phyloP scores from a whole-genome alignment of 2,797 vertebrate species.

The Sebastes diploproa region DNA sequence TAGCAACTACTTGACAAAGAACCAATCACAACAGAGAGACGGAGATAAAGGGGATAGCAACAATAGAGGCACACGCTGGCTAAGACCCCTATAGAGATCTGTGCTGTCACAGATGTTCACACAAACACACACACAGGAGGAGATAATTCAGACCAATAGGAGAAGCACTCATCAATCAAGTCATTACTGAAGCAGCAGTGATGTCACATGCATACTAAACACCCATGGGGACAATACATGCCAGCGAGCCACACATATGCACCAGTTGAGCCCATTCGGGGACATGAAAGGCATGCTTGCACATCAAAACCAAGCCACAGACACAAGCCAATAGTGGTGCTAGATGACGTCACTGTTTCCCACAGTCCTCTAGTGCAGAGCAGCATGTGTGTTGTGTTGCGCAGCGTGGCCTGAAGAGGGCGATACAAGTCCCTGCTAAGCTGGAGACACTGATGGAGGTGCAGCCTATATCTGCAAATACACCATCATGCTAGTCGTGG shows the following conservation, averaged over 20 bases:
- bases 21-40: conserved; percentile 65
- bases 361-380: conserved; percentile 57
- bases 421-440: conserved; percentile 47
- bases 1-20: conserved; percentile 57
- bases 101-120: conserved; percentile 53
- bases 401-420: conserved; percentile 69
- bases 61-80: conserved; percentile 75
- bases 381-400: conserved; percentile 41
- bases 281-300: conserved; percentile 4
- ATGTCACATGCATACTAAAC: conserved; percentile 26
- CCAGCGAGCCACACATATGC: not conserved
- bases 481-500: not conserved
- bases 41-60: conserved; percentile 54
- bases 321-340: conserved; percentile 11
- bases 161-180: conserved; percentile 38
- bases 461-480: conserved; percentile 29
- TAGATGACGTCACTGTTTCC: conserved; percentile 67
- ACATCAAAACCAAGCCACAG: conserved; percentile 22
- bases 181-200: conserved; percentile 18
- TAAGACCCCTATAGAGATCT: conserved; percentile 9
- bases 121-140: conserved; percentile 11
- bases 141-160: conserved; percentile 11
- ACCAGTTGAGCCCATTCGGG: conserved; percentile 9
- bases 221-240: conserved; percentile 14
- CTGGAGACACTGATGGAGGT: conserved; percentile 12